Base-by-base conservation (phyloP, 1,140 invertebrate genomes). In the Ips typographus region DNA sequence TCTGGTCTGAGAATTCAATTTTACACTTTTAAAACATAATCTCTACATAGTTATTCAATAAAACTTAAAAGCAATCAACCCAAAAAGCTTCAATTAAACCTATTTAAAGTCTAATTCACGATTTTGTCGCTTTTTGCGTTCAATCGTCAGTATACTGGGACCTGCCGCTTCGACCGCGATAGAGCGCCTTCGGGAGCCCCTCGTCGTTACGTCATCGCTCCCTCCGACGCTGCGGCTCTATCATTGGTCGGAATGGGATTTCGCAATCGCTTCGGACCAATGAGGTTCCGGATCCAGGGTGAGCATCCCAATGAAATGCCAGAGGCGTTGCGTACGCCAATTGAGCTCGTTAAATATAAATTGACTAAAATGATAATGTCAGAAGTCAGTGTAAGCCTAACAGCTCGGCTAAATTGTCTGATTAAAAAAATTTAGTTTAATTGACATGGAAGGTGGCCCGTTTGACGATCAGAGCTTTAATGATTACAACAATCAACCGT, bases 391-490 rank as follows among this genome's bases (percentile, higher is more conserved):
- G 71, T 73, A 71, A 71, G 69, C 67, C 63, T 72, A 72, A 74
- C 64, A 74, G 70, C 68, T 69, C 67, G 38, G 57, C 56, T 70
- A 72, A 74, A 74, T 74, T 74, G 73, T 74, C 65, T 72, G 67
- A 74, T 76, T 75, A 72, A 74, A 69, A 71, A 68, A 72, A 74
- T 72, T 76, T 68, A 60, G 72, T 73, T 55, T 74, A 73, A 74
- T 77, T 71, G 69, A 71, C 65, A 91, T 91, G 89, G 90, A 91
- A 78, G 87, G 89, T 75, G 85, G 85, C 55, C 84, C 86, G 40
- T 92, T 91, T 81, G 90, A 91, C 75, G 90, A 91, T 77, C 87
- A 89, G 72, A 87, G 89, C 74, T 91, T 91, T 77, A 83, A 84
- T 67, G 90, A 93, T 76, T 92, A 91, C 78, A 82, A 86, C 44